Base-by-base conservation (phyloP, 2,113 vertebrate species). In the Phalacrocorax brasilianus region DNA sequence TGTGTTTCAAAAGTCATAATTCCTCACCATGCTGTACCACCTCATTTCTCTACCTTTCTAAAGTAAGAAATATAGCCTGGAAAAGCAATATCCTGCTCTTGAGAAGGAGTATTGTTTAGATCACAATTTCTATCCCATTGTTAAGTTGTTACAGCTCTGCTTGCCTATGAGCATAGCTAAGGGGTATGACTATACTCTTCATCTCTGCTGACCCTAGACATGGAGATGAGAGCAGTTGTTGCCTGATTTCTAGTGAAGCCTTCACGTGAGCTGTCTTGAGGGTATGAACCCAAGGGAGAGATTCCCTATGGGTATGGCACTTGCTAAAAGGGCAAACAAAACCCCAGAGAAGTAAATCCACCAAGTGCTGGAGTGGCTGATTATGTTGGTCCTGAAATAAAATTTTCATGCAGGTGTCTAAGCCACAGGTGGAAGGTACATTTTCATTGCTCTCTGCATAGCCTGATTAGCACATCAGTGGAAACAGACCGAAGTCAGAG, bases 41-140 rank as follows among this genome's bases (percentile, higher is more conserved):
- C 11, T 58, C 3, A 42, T 65, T 74, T 88, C 38, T 59, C n/a
- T 62, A 15, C 17, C 8, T 56, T 75, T 72, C 26, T 50, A 18
- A 78, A 89, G 21, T 26, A 77, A 66, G 24, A 91, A 68, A 47
- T 21, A 35, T 5, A 42, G 24, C 7, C 28, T 58, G 28, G 27
- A 56, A 89, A 85, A 89, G 17, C 17, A 32, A 21, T 23, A 21
- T 56, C 18, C 30, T 82, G 14, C 44, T 88, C 56, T 70, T 59
- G 24, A 70, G 63, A 62, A 73, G 47, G 8, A 22, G 10, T 18
- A 10, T 45, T 75, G 44, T 55, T 92, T n/a, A 47, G 40, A 50
- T 11, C 8, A 27, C 7, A 4, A 5, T 58, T 59, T 78, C 50
- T 68, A 9, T 5, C 13, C 30, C 0, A 0, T 17, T n/a, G 9